phyloP scores from a whole-genome alignment of 1,140 invertebrate genomes.

The Apis cerana region DNA sequence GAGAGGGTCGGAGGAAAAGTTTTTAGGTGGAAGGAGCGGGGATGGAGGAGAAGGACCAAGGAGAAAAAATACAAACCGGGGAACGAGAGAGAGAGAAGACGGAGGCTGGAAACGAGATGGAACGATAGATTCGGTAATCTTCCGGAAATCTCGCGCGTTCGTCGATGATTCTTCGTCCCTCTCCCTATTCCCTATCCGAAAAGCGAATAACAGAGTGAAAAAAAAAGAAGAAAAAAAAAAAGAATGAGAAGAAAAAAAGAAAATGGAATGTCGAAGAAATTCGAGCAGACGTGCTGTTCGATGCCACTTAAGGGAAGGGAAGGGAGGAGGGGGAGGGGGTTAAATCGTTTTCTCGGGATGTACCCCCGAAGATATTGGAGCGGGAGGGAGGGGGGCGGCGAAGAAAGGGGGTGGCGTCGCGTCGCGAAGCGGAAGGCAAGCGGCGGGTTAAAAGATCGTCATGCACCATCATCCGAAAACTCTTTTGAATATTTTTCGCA shows the following conservation, averaged over 20 bases:
- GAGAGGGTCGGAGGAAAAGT: background rate
- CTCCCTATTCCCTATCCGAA: background rate
- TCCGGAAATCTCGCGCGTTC: too few species aligned
- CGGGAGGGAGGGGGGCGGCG: background rate
- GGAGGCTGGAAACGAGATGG: too few species aligned
- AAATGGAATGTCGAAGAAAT: slow-evolving; percentile 15
- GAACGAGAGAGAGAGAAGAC: background rate
- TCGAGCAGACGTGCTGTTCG: slow-evolving; percentile 15
- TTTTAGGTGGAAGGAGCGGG: too few species aligned
- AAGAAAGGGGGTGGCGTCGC: slow-evolving; percentile 1
- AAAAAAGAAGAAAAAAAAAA: too few species aligned
- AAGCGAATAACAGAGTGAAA: background rate
- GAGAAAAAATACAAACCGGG: background rate
- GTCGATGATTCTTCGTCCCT: too few species aligned
- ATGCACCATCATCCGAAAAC: slow-evolving; percentile 63
- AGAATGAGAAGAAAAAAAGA: background rate
- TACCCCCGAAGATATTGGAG: background rate
- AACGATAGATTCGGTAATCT: too few species aligned
- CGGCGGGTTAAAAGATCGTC: slow-evolving; percentile 58
- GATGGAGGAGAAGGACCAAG: background rate
- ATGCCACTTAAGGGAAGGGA: slow-evolving; percentile 18
- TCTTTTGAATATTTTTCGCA: slow-evolving; percentile 67
- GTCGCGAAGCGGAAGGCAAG: slow-evolving; percentile 42
- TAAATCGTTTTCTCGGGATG: slow-evolving; percentile 39
- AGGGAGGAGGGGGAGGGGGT: background rate